Evolutionary conservation across 2,888 invertebrate genomes (phyloP), one percentile per base, ranked within the genome.

Genomic region (Troides oblongomaculatus): DNA sequence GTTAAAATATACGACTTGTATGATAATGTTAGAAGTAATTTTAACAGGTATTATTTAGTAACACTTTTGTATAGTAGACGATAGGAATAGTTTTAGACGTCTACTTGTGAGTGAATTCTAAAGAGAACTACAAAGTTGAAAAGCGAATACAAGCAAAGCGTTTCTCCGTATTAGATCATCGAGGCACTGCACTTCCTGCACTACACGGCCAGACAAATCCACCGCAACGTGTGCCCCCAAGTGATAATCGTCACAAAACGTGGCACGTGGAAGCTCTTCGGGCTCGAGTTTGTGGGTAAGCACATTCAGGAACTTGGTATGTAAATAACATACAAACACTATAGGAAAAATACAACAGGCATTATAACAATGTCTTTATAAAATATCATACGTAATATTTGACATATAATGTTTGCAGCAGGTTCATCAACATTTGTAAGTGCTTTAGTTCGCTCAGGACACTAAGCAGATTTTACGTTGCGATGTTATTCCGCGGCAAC

Each of bases 241-340:
- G 97, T 97, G 77, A 96, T 99, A 78, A 94, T 99, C 77, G 96
- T 99, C 74, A 98, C 98, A 66, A 97, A 96, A 85, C 95, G 96
- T 70, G 98, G 99, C 74, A 97, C 97, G 59, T 99, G 99, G 99
- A 99, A 99, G 87, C 94, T 99, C 71, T 97, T 97, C 64, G 99
- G 99, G 39, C 94, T 99, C 74, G 98, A 99, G 85, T 99, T 99
- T 89, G 94, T 96, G 76, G 98, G 98, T 96, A 90, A 93, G 64
- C 46, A 60, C 60, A 3, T 36, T 23, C 25, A 23, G 61, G 59
- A 60, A 18, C 12, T 10, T 10, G 10, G 1, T 10, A 1, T 10
- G 10, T 39, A 39, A 10, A 39, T 6, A 39, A 39, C 8, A 7
- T 10, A 8, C 1, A 10, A 39, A 39, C 8, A 10, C 10, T 39